phyloP scores from a whole-genome alignment of 2,888 invertebrate genomes.

The Euplagia quadripunctaria region DNA sequence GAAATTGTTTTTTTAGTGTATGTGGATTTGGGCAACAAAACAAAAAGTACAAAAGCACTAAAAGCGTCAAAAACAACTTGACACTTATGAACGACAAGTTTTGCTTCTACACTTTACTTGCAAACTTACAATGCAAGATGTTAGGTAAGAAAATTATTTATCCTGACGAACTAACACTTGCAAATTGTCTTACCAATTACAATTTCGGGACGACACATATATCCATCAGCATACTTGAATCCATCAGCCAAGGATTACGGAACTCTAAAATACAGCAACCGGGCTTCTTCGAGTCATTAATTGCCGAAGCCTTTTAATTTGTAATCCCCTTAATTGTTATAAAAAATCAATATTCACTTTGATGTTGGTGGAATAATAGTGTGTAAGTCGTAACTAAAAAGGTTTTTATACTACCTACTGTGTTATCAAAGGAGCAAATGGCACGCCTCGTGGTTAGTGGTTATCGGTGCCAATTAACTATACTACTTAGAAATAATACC shows the following conservation, averaged over 20 bases:
- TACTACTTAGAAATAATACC: not conserved
- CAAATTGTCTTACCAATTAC: not conserved
- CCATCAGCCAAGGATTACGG: not conserved
- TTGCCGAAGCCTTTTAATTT: constrained; percentile 22
- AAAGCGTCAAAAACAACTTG: not conserved
- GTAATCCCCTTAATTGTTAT: constrained; percentile 25
- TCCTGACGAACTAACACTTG: not conserved
- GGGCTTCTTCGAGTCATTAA: constrained; percentile 14
- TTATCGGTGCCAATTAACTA: not conserved
- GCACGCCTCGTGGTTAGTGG: not conserved
- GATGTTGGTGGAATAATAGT: constrained; percentile 1
- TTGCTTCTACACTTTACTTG: too few relatives aligned
- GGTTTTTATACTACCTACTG: not conserved
- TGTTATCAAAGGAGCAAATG: not conserved
- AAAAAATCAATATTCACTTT: constrained; percentile 22
- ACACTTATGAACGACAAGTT: too few relatives aligned
- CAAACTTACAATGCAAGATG: too few relatives aligned
- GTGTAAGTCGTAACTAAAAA: not conserved
- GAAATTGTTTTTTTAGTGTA: not conserved
- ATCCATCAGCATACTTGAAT: not conserved
- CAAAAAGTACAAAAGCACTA: not conserved
- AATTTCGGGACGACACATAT: not conserved
- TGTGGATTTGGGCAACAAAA: not conserved
- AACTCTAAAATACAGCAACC: constrained; percentile 1
- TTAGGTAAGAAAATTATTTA: not conserved